Percentiles rank a stretch among this genome's conserved stretches.
phyloP scores from a whole-genome alignment of 2,797 vertebrate genomes.

The Neoniphon sammara region DNA sequence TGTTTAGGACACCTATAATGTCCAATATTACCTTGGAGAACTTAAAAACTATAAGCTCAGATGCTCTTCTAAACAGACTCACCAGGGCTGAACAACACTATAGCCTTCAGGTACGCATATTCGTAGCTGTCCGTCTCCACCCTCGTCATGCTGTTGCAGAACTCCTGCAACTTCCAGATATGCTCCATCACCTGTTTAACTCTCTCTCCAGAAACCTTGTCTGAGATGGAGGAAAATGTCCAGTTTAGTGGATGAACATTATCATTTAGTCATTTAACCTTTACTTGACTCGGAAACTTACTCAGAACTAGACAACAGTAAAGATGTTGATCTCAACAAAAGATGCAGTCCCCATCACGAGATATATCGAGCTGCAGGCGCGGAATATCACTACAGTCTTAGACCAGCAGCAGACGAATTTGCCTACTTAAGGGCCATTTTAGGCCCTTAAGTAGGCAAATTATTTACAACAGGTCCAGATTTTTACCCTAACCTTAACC shows the following conservation, averaged over 20 bases:
- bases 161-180: constrained; percentile 99
- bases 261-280: background rate
- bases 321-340: too few species aligned
- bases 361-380: too few species aligned
- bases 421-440: too few species aligned
- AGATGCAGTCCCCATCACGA: too few species aligned
- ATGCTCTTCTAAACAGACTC: constrained; percentile 60
- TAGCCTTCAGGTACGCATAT: constrained; percentile 98
- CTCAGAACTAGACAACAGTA: background rate
- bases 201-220: constrained; percentile 94
- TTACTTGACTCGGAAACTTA: background rate
- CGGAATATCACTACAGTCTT: too few species aligned
- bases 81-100: constrained; percentile 98
- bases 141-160: constrained; percentile 98
- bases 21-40: background rate
- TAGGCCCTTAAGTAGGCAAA: too few species aligned
- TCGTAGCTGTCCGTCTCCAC: constrained; percentile 96
- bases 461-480: too few species aligned
- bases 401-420: too few species aligned
- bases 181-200: constrained; percentile 99
- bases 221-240: constrained; percentile 71
- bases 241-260: constrained; percentile 5
- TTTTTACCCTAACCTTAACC: too few species aligned
- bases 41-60: background rate
- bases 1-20: background rate